Evolutionary conservation across 2,888 invertebrate species (phyloP), one percentile per base, ranked within the genome.

Genomic region (Ophion ventricosus): DNA sequence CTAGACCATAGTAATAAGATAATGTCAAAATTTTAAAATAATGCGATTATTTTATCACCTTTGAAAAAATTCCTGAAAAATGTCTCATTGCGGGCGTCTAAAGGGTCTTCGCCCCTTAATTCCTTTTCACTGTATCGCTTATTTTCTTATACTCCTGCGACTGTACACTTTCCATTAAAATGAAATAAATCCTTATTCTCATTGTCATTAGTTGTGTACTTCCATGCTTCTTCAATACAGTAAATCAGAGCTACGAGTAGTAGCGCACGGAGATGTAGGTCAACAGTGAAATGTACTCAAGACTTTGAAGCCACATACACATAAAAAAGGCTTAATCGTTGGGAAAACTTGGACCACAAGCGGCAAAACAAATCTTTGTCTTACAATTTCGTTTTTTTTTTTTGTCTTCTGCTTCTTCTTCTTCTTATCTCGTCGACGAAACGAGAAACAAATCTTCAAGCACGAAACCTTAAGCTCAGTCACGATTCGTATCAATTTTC

Each of bases 401-500:
- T 69, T 26, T 49, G 23, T n/a, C 23, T 17, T 26, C 23, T 29
- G 29, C 2, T 29, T 66, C 26, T 40, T 69, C 10, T 29, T 66
- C 49, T 40, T 49, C 49, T 49, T 14, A 49, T 49, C 49, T 49
- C 49, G 49, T 49, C 66, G 54, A 66, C 75, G 64, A 74, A 73
- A 67, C 80, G 64, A 35, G 69, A 80, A 80, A 80, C 80, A 80
- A 84, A 77, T 84, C 77, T 63, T 63, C 69, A 73, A 57, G 64
- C 59, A 77, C 69, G 56, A 77, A 83, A 83, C 76, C 67, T 59
- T 70, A 72, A 77, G 63, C 77, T 43, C 64, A 73, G 80, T 78
- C 84, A 78, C 74, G 80, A 80, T 80, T 80, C 80, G 67, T 80
- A 81, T 80, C 80, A 84, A 81, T 84, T 84, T 84, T 80, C 80